phyloP scores from a whole-genome alignment of 64 coral and sea anemone species.

The Porites australiensis region DNA sequence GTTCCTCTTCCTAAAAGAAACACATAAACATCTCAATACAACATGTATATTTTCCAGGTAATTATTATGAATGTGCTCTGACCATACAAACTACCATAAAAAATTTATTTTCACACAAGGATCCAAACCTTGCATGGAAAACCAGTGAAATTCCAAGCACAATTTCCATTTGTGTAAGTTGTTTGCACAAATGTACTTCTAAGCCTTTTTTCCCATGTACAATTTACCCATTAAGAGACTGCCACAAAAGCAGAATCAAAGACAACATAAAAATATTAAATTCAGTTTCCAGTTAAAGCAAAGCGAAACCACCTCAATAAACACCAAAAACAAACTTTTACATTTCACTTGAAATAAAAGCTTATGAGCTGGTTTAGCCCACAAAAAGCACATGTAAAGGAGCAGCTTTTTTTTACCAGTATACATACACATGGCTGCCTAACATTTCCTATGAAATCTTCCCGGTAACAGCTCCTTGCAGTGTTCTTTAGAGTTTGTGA shows the following conservation, averaged over 20 bases:
- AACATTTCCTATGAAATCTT: conserved; percentile 57
- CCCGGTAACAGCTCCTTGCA: conserved; percentile 28
- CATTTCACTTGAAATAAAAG: neutral
- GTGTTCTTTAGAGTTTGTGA: conserved; percentile 33
- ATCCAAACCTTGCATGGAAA: too few relatives aligned
- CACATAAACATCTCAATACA: neutral
- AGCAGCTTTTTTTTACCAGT: conserved; percentile 15
- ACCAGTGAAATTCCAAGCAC: too few relatives aligned
- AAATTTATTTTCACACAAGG: too few relatives aligned
- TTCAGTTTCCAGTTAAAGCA: neutral
- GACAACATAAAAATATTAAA: too few relatives aligned
- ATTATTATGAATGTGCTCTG: too few relatives aligned
- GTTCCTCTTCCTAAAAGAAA: conserved; percentile 69
- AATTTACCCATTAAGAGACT: too few relatives aligned
- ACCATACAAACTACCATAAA: too few relatives aligned
- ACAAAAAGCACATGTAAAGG: neutral
- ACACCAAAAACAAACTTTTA: too few relatives aligned
- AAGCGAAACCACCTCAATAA: neutral
- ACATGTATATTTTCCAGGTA: neutral
- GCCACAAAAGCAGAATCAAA: too few relatives aligned
- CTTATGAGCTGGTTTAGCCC: conserved; percentile 25
- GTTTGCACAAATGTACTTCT: too few relatives aligned
- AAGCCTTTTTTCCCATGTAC: too few relatives aligned
- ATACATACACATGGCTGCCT: conserved; percentile 62
- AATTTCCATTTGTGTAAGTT: too few relatives aligned